Conservation (phyloP, 2,797 vertebrate genomes). For the Somateria mollissima region DNA sequence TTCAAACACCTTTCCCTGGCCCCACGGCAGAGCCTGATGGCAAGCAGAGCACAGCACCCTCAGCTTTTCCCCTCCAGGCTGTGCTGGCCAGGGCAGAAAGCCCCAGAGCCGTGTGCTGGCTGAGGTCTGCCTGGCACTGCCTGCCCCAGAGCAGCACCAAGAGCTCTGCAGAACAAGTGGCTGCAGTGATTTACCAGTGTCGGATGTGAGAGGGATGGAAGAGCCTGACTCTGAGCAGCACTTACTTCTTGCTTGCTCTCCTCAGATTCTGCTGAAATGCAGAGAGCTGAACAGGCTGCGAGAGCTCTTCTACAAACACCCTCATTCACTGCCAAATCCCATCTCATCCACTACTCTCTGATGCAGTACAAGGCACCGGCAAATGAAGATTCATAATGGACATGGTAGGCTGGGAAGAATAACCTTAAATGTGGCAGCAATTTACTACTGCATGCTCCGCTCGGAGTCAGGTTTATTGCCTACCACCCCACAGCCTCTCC, state of each 20-base stretch:
- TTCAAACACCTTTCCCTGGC: not conserved
- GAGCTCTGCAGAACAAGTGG: not conserved
- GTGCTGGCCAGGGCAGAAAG: not conserved
- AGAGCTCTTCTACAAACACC: not conserved
- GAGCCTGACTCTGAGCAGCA: not conserved
- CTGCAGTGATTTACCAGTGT: no score
- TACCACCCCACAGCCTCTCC: not conserved
- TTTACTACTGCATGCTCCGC: not conserved
- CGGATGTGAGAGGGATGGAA: not conserved
- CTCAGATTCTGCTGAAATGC: not conserved
- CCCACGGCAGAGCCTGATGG: not conserved
- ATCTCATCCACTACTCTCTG: not conserved
- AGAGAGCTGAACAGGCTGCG: rapidly evolving
- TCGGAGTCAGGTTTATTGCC: not conserved
- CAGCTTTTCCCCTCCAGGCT: not conserved
- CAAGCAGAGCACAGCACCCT: not conserved
- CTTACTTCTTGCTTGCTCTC: not conserved
- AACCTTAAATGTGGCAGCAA: not conserved
- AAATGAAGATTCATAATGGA: not conserved
- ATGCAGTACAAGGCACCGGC: not conserved
- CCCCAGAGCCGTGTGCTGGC: not conserved
- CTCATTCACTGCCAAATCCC: not conserved
- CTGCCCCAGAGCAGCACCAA: not conserved
- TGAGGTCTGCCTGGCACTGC: not conserved
- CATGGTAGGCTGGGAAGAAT: not conserved